A percentile compares a stretch with the other conserved stretches of the same genome.
phyloP scores from a whole-genome alignment of 1,140 invertebrate species.

The Uloborus diversus region DNA sequence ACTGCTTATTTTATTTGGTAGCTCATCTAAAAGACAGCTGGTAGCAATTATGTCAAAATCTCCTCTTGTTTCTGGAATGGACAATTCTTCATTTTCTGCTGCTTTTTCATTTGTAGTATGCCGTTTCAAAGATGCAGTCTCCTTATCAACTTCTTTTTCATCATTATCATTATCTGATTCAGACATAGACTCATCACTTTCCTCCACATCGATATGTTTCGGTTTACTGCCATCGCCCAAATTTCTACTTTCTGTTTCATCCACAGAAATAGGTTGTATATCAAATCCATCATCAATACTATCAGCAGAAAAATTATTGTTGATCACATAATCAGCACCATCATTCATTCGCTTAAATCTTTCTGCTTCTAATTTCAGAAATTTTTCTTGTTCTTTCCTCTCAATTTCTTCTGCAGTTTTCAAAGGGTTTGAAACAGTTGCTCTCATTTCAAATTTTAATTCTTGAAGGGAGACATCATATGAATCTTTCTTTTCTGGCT shows the following conservation, averaged over 20 bases:
- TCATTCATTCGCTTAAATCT: constrained; percentile 76
- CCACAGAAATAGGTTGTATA: constrained; percentile 26
- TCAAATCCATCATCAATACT: constrained; percentile 77
- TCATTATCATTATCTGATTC: background rate
- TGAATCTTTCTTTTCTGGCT: constrained; percentile 69
- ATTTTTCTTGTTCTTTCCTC: constrained; percentile 78
- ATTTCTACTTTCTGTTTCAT: constrained; percentile 62
- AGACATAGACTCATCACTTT: constrained; percentile 52
- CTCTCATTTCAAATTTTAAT: constrained; percentile 83
- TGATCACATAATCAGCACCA: constrained; percentile 40
- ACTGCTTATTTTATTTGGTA: constrained; percentile 78
- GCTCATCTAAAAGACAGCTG: constrained; percentile 70
- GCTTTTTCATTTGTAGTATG: too few relatives aligned
- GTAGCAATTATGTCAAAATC: background rate
- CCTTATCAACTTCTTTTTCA: too few relatives aligned
- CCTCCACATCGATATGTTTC: constrained; percentile 50
- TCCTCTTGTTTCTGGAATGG: constrained; percentile 51
- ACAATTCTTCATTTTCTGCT: constrained; percentile 57
- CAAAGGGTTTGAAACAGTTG: constrained; percentile 80
- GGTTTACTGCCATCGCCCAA: constrained; percentile 54
- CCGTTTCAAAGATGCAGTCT: too few relatives aligned
- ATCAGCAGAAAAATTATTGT: constrained; percentile 73
- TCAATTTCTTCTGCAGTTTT: constrained; percentile 85
- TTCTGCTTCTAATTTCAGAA: constrained; percentile 83
- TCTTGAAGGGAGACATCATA: constrained; percentile 85